Evolutionary conservation across 2,113 vertebrate species (phyloP), one percentile per base, ranked within the genome.

Genomic region (Panurus biarmicus): DNA sequence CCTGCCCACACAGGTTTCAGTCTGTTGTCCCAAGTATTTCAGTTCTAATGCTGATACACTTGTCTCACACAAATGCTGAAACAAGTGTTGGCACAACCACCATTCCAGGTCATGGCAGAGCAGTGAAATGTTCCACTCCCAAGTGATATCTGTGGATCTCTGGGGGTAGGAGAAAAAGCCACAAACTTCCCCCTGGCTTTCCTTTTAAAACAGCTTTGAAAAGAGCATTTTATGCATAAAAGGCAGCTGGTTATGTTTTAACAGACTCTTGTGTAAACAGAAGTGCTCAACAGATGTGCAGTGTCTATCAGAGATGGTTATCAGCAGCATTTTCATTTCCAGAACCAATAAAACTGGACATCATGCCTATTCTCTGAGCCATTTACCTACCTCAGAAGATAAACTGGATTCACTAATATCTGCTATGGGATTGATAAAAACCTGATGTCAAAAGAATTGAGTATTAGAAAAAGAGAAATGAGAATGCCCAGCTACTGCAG

Each of bases 241-340:
- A 85, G 50, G 67, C 64, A 95, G 81, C n/a, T 87, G 64, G 87
- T 79, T 85, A 80, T 50, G 74, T 33, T 95, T 94, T 77, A 95
- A 95, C 83, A 86, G 61, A 54, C 64, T 84, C 65, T 85, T 75
- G 24, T 56, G 58, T 81, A 90, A 94, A 83, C 35, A 91, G 77
- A 91, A 42, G 29, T 64, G 62, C 89, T 85, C 86, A 84, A 85
- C 87, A 96, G 78, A 87, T 82, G 75, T 93, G 93, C 78, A 79
- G 17, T 2, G 21, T 64, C 81, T 90, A 75, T 69, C 80, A 85
- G 10, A 80, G 93, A 76, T 35, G 22, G 82, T 74, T 80, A 95
- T 70, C 72, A 85, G 73, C 71, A 60, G 7, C 12, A 47, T 45
- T 70, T 70, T 83, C 20, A 28, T 86, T 90, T 90, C 79, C 75